Evolutionary conservation across 2,888 invertebrate genomes (phyloP), one percentile per base, ranked within the genome.

Genomic region (Melanostoma mellinum): DNA sequence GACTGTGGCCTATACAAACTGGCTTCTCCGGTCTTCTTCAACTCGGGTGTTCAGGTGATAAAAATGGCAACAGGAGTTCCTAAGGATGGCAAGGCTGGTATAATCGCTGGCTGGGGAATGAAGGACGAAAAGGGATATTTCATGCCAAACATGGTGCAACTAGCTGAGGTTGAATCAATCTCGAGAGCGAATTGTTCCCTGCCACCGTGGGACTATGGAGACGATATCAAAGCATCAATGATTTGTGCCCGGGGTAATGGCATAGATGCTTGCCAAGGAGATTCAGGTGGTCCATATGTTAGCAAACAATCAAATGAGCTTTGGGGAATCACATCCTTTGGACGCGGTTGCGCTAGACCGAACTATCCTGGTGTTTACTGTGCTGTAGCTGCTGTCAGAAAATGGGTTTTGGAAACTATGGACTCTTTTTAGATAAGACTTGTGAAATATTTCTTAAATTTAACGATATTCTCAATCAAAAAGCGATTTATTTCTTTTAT

Each of bases 221-320:
- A 77, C 6, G 9, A 2, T 2, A 92, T 92, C 35, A 92, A 93
- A 0, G 87, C 91, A 0, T 90, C 89, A 0, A 93, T 94, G 93
- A 87, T 94, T 0, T 94, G 94, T 86, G 94, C 94, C 10, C 94
- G 93, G 0, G 79, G 86, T 4, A 89, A 87, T 0, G 89, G 91
- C 0, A 88, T 89, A 44, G 20, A 20, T 20, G 20, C 20, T 20
- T 20, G 20, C 20, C 20, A 20, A 20, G 20, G 20, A 20, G 20
- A 20, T 20, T 20, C 20, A 20, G 20, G 20, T 20, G 20, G 20
- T 20, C 20, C 20, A 20, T 20, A 20, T 20, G 20, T 20, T 20
- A 20, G 20, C 20, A 20, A 20, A 20, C 20, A 20, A 20, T 20
- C 20, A 1, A 20, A 20, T 20, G 20, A 20, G 20, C 20, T 20